phyloP scores from a whole-genome alignment of 2,888 invertebrate genomes.

The Drosophila borborema region DNA sequence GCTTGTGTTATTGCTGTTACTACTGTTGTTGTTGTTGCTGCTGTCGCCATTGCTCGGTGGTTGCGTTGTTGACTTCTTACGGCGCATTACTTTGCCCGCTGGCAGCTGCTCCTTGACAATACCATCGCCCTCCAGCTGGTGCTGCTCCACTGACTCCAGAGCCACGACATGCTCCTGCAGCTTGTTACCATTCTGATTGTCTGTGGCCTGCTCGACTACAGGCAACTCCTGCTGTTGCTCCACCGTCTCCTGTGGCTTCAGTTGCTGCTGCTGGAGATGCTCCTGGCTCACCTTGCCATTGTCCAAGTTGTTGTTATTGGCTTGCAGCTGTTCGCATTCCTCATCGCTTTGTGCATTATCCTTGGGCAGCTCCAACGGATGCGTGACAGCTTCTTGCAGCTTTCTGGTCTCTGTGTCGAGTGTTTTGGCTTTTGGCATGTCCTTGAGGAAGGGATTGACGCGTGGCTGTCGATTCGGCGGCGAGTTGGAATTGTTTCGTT shows the following conservation, averaged over 20 bases:
- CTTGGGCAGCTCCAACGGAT: constrained; percentile 56
- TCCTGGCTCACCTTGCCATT: constrained; percentile 22
- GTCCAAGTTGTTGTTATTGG: constrained; percentile 58
- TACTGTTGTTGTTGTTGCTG: constrained; percentile 30
- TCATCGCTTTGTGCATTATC: constrained; percentile 61
- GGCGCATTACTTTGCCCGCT: constrained; percentile 88
- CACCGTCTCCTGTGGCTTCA: background rate
- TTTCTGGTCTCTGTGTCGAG: constrained; percentile 53
- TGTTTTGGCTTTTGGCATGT: constrained; percentile 85
- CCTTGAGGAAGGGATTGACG: constrained; percentile 88
- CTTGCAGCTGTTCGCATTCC: constrained; percentile 44
- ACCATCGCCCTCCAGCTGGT: constrained; percentile 86
- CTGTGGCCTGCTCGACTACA: constrained; percentile 58
- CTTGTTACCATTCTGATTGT: constrained; percentile 84
- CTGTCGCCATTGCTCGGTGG: constrained; percentile 41
- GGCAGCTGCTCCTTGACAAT: constrained; percentile 89
- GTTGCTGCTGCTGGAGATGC: constrained; percentile 13
- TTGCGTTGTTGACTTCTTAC: constrained; percentile 82
- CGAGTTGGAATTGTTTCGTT: constrained; percentile 82
- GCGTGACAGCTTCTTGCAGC: constrained; percentile 52
- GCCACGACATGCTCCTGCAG: constrained; percentile 73
- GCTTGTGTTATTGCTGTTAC: constrained; percentile 41
- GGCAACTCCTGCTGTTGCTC: constrained; percentile 3
- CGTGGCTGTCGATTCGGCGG: constrained; percentile 86
- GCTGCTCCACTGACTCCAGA: constrained; percentile 76